Base-by-base conservation (phyloP, 1,140 invertebrate genomes). In the Chrysomallon squamiferum region DNA sequence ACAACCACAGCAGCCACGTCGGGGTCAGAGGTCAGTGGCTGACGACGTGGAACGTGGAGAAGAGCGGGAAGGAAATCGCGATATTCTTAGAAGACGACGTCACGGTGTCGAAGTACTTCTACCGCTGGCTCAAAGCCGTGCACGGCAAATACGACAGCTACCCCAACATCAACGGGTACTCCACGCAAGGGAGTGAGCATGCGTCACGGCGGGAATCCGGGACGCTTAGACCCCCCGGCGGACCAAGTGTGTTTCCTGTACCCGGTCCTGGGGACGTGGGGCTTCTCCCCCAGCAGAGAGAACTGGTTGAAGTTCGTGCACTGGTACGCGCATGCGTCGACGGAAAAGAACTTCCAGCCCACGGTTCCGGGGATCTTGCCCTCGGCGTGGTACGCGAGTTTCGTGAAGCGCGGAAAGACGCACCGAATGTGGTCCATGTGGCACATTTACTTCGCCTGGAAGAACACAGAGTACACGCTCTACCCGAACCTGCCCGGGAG, bases 11-110 rank as follows among this genome's bases (percentile, higher is more conserved):
- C 0, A 35, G 45, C 7, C 76, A 80, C 62, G 78, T 71, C 0
- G 76, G 76, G 7, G 63, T 81, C 11, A 59, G 69, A n/a, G 79
- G 79, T 3, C 79, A 81, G 54, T 81, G 79, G 79, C 49, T 81
- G 2, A 58, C 67, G 15, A 76, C 80, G 0, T 82, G 80, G 80
- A 56, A 71, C 15, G 71, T 70, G 0, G 38, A 29, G 9, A 35
- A 62, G 20, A 61, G 72, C 20, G 60, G 58, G 6, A 68, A 72
- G 18, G 78, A 82, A 68, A 77, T 82, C 15, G 80, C 71, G 20
- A 49, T 82, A 3, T 71, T 82, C 25, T 45, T 82, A 3, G 80
- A 82, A 58, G 80, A 82, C 58, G 80, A 82, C 60, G 18, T 80
- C 9, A 72, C 72, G 9, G 72, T 82, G 7, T 80, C 80, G 4